Conservation (phyloP, 2,888 invertebrate genomes). For the Polydrusus pterygomalis region DNA sequence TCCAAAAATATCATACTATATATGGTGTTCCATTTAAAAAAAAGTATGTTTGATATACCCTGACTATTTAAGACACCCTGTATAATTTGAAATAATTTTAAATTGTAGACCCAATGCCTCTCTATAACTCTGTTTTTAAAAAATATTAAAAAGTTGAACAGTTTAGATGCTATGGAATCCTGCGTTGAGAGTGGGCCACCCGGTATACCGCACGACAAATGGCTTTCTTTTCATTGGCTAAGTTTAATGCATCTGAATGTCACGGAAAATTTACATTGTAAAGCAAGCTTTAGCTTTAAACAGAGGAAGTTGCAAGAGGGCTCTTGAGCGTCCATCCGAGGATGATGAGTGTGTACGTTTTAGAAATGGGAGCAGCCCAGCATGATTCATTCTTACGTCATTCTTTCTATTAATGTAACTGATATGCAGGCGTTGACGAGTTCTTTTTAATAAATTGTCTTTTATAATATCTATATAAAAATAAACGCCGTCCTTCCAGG, state of each 20-base stretch:
- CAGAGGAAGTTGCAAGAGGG: conserved; percentile 37
- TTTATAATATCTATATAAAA: not conserved
- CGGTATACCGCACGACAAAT: not conserved
- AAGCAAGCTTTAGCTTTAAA: conserved; percentile 27
- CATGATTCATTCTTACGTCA: conserved; percentile 50
- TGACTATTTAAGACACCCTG: too few species aligned
- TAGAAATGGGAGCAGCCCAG: conserved; percentile 48
- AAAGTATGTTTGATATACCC: too few species aligned
- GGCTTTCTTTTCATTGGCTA: not conserved
- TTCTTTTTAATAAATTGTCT: conserved; percentile 20
- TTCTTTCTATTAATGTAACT: conserved; percentile 39
- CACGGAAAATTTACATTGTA: not conserved
- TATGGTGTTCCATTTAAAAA: too few species aligned
- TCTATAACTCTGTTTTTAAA: too few species aligned
- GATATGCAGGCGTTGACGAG: conserved; percentile 31
- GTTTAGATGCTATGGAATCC: too few species aligned
- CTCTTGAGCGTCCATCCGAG: conserved; percentile 40
- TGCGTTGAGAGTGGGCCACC: too few species aligned
- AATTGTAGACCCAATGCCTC: too few species aligned
- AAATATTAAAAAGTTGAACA: too few species aligned
- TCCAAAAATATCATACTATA: too few species aligned
- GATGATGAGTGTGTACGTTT: conserved; percentile 35
- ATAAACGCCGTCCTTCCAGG: too few species aligned
- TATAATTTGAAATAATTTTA: too few species aligned
- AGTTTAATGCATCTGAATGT: not conserved